Conservation (phyloP, 1,140 invertebrate species). For the Ceratoteleas bidentatus region DNA sequence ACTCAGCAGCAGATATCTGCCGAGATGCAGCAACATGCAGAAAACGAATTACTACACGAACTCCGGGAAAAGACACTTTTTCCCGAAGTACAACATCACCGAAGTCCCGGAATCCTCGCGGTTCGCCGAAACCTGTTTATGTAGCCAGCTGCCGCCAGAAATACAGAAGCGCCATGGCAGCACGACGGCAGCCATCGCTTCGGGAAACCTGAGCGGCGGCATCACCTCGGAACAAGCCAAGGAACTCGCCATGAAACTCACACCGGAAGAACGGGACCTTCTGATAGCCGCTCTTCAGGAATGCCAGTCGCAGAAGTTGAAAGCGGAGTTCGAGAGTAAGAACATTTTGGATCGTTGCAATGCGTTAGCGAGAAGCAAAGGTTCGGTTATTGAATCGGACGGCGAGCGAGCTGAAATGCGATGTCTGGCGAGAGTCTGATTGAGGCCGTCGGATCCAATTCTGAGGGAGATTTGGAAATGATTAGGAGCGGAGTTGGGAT, state of each 20-base stretch:
- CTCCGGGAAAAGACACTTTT: slow-evolving; percentile 8
- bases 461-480: no score
- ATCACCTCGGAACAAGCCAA: slow-evolving; percentile 82
- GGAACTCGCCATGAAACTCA: slow-evolving; percentile 85
- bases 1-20: slow-evolving; percentile 9
- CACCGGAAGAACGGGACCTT: slow-evolving; percentile 85
- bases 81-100: neutral
- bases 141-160: neutral
- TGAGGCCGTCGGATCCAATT: no score
- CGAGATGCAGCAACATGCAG: slow-evolving; percentile 23
- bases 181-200: slow-evolving; percentile 25
- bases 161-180: slow-evolving; percentile 33
- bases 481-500: no score
- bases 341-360: neutral
- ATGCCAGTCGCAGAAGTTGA: slow-evolving; percentile 86
- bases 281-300: slow-evolving; percentile 85
- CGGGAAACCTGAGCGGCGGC: slow-evolving; percentile 40
- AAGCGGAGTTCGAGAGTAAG: slow-evolving; percentile 88
- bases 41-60: slow-evolving; percentile 16
- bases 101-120: neutral
- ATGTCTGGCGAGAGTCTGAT: no score
- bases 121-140: neutral
- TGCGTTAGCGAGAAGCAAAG: neutral
- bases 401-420: neutral
- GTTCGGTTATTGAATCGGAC: neutral